Conservation (phyloP, 1,140 invertebrate species). For the Capitella teleta region DNA sequence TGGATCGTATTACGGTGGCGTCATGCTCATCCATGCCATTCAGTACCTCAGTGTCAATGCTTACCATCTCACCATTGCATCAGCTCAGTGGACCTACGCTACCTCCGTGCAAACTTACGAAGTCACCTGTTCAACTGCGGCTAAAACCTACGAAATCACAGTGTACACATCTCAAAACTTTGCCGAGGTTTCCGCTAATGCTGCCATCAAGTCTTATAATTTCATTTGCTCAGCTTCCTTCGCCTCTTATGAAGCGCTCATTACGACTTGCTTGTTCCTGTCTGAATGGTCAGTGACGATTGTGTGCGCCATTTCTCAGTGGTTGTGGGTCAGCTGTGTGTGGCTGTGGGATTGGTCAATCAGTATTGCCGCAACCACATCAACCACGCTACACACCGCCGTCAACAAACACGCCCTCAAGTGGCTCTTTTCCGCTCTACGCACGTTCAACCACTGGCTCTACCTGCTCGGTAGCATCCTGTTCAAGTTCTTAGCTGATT, state of each 20-base stretch:
- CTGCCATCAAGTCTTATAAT: no score
- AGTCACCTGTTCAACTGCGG: neutral
- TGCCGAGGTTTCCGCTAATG: no score
- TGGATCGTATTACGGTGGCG: constrained; percentile 6
- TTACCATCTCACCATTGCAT: neutral
- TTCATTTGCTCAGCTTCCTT: no score
- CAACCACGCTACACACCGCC: neutral
- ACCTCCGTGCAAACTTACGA: neutral
- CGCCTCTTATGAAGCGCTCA: no score
- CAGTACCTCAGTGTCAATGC: neutral
- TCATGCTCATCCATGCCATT: neutral
- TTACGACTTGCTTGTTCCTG: no score
- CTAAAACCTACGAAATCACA: no score
- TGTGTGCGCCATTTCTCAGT: neutral
- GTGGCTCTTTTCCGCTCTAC: neutral
- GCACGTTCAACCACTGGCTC: neutral
- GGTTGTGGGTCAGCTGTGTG: neutral
- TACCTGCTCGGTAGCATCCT: constrained; percentile 3
- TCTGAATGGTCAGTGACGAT: neutral
- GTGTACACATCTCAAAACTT: no score
- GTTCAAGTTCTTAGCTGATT: constrained; percentile 2
- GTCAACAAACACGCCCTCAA: constrained; percentile 3
- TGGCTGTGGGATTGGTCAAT: constrained; percentile 2
- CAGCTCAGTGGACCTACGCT: neutral
- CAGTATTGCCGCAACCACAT: neutral